phyloP scores from a whole-genome alignment of 2,797 vertebrate genomes.

The Rachycentron canadum region DNA sequence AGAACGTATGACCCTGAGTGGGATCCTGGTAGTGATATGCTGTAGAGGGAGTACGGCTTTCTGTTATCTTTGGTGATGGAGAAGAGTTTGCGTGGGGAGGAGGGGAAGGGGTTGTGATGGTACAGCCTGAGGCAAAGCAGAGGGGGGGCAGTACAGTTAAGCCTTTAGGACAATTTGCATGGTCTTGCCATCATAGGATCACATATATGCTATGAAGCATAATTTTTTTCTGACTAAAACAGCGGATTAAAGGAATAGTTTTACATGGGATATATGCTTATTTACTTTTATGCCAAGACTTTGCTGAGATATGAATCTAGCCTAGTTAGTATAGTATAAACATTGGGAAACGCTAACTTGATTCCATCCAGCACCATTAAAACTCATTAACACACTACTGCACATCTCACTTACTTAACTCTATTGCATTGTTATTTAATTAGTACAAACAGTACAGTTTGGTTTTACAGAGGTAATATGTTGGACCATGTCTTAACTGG shows the following conservation, averaged over 20 bases:
- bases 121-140: constrained; percentile 32
- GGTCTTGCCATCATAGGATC: background rate
- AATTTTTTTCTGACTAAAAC: constrained; percentile 18
- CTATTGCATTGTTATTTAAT: background rate
- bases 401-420: too few species aligned
- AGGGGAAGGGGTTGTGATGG: constrained; percentile 3
- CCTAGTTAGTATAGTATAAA: background rate
- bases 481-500: background rate
- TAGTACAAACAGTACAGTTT: background rate
- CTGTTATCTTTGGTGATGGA: background rate
- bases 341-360: background rate
- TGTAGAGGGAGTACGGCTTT: background rate
- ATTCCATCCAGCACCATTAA: background rate
- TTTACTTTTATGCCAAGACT: too few species aligned
- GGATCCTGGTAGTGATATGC: background rate
- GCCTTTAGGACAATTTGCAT: constrained; percentile 22
- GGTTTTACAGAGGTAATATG: background rate
- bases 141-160: constrained; percentile 30
- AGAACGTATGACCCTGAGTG: background rate
- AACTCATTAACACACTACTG: background rate
- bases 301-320: background rate
- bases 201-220: constrained; percentile 5
- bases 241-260: constrained; percentile 9
- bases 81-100: constrained; percentile 12
- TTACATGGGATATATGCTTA: too few species aligned